These are phyloP conservation scores for Ceyx cyanopectus DNA, from an alignment of 2,113 vertebrate genomes.

Conservation along the genomic window DNA sequence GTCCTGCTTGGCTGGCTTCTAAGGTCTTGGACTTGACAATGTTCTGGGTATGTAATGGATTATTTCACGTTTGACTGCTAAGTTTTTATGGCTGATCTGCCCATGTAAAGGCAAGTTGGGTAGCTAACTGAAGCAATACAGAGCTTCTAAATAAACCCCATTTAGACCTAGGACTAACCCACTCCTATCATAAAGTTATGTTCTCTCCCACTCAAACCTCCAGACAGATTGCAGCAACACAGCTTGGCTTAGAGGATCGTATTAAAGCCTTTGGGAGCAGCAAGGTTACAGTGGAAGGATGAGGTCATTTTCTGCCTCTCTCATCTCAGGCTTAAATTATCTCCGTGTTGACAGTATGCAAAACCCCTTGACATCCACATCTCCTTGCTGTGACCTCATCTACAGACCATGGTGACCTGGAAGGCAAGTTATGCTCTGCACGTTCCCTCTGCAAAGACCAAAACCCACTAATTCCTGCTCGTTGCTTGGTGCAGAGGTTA, in stretches of 20 bases:
- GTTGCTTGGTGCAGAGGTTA: rapidly evolving
- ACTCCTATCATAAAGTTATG: background rate
- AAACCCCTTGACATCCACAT: constrained; percentile 18
- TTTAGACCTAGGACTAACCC: background rate
- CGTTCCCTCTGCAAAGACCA: rapidly evolving
- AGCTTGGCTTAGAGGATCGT: background rate
- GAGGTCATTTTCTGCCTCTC: constrained; percentile 49
- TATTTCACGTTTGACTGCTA: background rate
- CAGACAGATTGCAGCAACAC: background rate
- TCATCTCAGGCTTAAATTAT: constrained; percentile 38
- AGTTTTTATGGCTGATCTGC: background rate
- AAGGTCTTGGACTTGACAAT: background rate
- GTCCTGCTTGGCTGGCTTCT: background rate
- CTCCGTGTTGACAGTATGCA: background rate
- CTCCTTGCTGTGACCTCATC: background rate
- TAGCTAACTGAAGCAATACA: background rate
- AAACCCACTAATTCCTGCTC: rapidly evolving
- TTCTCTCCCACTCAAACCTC: background rate
- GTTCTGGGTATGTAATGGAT: background rate
- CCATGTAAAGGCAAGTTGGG: background rate
- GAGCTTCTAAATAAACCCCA: background rate
- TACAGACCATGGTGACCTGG: background rate
- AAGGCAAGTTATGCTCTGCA: background rate
- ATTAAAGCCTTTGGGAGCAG: constrained; percentile 43
- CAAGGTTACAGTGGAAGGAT: constrained; percentile 33